Evolutionary conservation across 2,888 invertebrate genomes (phyloP).

Genomic region (Ormyrus pomaceus): DNA sequence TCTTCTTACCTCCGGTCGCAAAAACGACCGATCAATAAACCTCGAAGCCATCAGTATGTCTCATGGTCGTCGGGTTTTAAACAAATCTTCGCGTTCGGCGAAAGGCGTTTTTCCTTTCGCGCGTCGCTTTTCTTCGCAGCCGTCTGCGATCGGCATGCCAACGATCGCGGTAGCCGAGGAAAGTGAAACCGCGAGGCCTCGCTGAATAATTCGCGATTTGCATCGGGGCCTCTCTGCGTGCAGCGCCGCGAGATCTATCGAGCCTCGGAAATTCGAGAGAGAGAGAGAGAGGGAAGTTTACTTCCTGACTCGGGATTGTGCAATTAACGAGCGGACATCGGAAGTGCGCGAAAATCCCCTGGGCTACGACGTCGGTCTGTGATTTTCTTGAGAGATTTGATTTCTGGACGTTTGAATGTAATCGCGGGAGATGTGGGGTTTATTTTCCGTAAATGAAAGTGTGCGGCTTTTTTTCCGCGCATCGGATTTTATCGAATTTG

Average conservation of each 20-base stretch:
- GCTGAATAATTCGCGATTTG: slow-evolving; percentile 39
- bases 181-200: slow-evolving; percentile 44
- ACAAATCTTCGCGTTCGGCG: not conserved
- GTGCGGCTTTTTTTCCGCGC: too few relatives aligned
- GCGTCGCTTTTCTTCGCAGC: slow-evolving; percentile 22
- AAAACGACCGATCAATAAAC: too few relatives aligned
- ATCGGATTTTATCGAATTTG: too few relatives aligned
- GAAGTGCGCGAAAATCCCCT: slow-evolving; percentile 1
- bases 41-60: too few relatives aligned
- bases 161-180: not conserved
- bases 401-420: too few relatives aligned
- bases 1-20: too few relatives aligned
- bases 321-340: slow-evolving; percentile 31
- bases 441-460: too few relatives aligned
- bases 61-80: not conserved
- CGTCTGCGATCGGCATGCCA: too few relatives aligned
- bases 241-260: slow-evolving; percentile 8
- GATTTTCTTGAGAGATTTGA: too few relatives aligned
- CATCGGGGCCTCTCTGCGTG: slow-evolving; percentile 7
- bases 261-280: not conserved
- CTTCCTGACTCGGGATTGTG: slow-evolving; percentile 45
- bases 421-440: too few relatives aligned
- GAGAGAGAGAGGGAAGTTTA: not conserved
- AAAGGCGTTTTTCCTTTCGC: not conserved
- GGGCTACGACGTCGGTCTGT: too few relatives aligned